phyloP scores from a whole-genome alignment of 2,888 invertebrate species.

The Monochamus alternatus region DNA sequence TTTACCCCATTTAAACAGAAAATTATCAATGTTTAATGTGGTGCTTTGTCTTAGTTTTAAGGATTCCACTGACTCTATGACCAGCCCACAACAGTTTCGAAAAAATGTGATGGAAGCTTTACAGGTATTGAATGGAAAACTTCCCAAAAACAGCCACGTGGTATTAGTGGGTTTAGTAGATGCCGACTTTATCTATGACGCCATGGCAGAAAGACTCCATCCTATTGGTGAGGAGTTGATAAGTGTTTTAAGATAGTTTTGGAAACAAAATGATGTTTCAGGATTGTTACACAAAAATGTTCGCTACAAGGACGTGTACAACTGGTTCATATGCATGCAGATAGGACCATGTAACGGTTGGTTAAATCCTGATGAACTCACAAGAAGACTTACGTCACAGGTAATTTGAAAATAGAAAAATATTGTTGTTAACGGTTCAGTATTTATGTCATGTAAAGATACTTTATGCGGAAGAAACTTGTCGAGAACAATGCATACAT shows the following conservation, averaged over 20 bases:
- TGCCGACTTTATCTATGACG: slow-evolving; percentile 69
- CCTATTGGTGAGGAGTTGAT: slow-evolving; percentile 63
- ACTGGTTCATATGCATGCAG: slow-evolving; percentile 71
- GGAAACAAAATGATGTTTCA: slow-evolving; percentile 44
- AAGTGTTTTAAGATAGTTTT: slow-evolving; percentile 52
- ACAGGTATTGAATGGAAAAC: slow-evolving; percentile 62
- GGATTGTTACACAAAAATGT: slow-evolving; percentile 67
- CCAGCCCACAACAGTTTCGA: slow-evolving; percentile 64
- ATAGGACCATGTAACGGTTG: slow-evolving; percentile 71
- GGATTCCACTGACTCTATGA: slow-evolving; percentile 70
- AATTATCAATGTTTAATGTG: too few relatives aligned
- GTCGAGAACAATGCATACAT: too few relatives aligned
- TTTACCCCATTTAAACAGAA: too few relatives aligned
- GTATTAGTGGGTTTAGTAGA: slow-evolving; percentile 70
- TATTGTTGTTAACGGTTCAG: background rate
- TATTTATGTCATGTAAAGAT: too few relatives aligned
- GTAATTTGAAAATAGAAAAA: slow-evolving; percentile 46
- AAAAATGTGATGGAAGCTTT: slow-evolving; percentile 59
- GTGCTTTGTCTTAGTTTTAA: slow-evolving; percentile 62
- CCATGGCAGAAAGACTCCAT: slow-evolving; percentile 68
- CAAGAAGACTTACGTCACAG: slow-evolving; percentile 67
- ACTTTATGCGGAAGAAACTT: too few relatives aligned
- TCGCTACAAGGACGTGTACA: slow-evolving; percentile 70
- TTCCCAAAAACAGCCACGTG: slow-evolving; percentile 70
- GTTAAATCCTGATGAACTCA: slow-evolving; percentile 69